Percentiles rank a stretch among this genome's conserved stretches.
Conservation (phyloP, 2,797 vertebrate species). For the Liasis olivaceus region DNA sequence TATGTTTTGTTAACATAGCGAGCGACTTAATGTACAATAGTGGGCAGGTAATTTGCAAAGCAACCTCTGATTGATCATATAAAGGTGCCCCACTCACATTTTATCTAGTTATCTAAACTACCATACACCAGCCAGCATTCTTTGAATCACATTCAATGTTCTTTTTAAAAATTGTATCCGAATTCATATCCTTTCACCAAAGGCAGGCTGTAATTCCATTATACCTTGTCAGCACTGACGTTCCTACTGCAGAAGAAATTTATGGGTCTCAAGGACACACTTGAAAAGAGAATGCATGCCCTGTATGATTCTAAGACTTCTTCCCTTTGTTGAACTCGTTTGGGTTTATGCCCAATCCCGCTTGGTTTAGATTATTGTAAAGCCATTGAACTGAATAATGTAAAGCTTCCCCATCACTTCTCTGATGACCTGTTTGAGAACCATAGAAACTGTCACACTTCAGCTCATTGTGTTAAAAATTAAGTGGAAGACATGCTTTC, state of each 20-base stretch:
- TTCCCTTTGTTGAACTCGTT: neutral
- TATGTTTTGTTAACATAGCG: neutral
- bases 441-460: slow-evolving; percentile 26
- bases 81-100: neutral
- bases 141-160: neutral
- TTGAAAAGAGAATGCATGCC: neutral
- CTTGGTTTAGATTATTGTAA: neutral
- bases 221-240: fast-evolving
- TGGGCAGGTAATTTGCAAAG: neutral
- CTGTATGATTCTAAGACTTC: fast-evolving
- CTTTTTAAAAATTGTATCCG: fast-evolving
- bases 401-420: neutral
- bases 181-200: neutral
- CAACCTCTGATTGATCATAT: neutral
- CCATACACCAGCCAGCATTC: no score
- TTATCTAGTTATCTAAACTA: neutral
- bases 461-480: slow-evolving; percentile 16
- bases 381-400: neutral
- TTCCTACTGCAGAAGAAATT: neutral
- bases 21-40: neutral
- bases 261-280: neutral
- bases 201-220: neutral
- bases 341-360: fast-evolving
- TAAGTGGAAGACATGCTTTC: slow-evolving; percentile 28
- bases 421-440: slow-evolving; percentile 4